These are phyloP conservation scores for Sebastes kiyomatsui DNA, from an alignment of 2,797 vertebrate genomes.

Conservation along the genomic window DNA sequence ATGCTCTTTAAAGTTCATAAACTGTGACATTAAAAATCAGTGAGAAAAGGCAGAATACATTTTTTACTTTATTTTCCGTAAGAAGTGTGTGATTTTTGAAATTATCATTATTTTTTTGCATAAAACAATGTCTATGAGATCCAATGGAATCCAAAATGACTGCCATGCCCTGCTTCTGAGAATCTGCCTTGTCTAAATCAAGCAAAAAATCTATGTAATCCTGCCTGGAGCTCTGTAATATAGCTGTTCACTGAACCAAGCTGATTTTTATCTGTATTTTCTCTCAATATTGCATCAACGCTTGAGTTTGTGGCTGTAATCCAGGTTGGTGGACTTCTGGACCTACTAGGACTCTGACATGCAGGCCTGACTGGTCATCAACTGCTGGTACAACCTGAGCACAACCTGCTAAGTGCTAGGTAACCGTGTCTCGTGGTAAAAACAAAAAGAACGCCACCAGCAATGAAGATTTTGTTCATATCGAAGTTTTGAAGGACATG, in stretches of 20 bases:
- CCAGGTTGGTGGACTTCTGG: background rate
- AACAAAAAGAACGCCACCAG: no score
- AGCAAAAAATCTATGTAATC: background rate
- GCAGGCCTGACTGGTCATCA: background rate
- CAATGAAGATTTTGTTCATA: no score
- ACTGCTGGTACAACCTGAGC: background rate
- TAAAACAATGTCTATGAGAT: background rate
- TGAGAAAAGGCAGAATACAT: background rate
- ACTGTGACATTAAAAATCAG: background rate
- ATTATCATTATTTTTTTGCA: background rate
- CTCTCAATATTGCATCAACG: background rate
- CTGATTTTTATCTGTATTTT: background rate
- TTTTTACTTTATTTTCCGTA: background rate
- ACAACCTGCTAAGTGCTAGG: no score
- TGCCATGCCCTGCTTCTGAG: background rate
- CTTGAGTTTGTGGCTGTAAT: background rate
- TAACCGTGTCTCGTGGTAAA: no score
- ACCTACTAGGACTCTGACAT: background rate
- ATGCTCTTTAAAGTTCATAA: slow-evolving; percentile 3
- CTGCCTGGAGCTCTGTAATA: background rate
- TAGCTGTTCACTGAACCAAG: background rate
- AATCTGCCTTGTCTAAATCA: background rate
- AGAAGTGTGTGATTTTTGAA: background rate
- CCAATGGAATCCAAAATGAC: no score
- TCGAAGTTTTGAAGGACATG: no score